These are phyloP conservation scores for Manis crassicaudata DNA, from an alignment of 2,797 vertebrate genomes.

Conservation along the genomic window DNA sequence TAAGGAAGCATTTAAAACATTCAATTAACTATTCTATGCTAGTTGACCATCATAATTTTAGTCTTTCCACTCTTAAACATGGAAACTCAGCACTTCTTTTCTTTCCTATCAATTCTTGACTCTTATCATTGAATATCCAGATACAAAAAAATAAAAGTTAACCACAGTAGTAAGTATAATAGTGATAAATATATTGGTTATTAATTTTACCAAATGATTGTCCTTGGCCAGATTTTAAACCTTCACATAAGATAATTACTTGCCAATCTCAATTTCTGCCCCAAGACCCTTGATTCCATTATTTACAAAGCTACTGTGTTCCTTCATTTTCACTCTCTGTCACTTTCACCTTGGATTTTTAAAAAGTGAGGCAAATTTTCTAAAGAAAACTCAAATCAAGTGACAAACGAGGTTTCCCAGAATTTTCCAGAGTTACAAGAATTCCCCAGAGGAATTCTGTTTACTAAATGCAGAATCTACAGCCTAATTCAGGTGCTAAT, in stretches of 20 bases:
- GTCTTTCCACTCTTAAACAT: background rate
- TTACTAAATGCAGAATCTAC: background rate
- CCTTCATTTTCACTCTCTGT: background rate
- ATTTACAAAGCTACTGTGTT: slow-evolving; percentile 2
- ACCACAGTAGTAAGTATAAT: background rate
- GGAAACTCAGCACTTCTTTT: slow-evolving; percentile 1
- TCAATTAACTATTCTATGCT: slow-evolving; percentile 4
- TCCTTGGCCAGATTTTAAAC: slow-evolving; percentile 14
- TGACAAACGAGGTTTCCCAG: too few species aligned
- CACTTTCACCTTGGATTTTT: background rate
- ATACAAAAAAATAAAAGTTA: background rate
- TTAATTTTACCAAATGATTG: background rate
- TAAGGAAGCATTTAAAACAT: background rate
- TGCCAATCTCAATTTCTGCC: background rate
- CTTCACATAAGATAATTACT: background rate
- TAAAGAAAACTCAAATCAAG: background rate
- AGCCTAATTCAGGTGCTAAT: background rate
- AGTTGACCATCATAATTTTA: slow-evolving; percentile 14
- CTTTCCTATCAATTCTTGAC: background rate
- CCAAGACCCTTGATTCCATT: background rate
- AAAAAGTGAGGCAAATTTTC: background rate
- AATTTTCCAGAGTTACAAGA: too few species aligned
- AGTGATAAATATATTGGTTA: background rate
- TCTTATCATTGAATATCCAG: background rate
- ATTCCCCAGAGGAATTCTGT: background rate